Evolutionary conservation across 2,888 invertebrate species (phyloP).

Genomic region (Apocheima hispidaria): DNA sequence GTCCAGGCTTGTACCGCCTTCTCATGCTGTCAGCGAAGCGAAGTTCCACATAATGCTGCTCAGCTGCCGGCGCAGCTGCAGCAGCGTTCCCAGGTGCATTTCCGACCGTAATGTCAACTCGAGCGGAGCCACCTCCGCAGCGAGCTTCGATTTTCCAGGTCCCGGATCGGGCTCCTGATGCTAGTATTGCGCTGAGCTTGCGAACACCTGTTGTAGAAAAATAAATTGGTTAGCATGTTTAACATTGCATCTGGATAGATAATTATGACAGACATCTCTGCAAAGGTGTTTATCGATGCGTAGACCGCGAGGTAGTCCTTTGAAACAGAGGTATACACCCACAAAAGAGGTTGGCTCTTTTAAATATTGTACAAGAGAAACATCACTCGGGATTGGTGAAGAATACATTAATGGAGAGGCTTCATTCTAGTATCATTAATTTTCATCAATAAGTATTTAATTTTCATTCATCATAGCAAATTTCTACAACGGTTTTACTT

Average conservation of each 20-base stretch:
- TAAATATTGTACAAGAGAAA: no score
- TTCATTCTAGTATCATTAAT: no score
- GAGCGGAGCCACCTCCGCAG: constrained; percentile 84
- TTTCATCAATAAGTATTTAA: no score
- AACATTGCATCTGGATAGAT: background rate
- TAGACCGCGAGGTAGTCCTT: no score
- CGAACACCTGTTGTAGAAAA: constrained; percentile 82
- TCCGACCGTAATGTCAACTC: constrained; percentile 85
- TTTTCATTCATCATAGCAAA: no score
- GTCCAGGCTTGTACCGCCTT: constrained; percentile 88
- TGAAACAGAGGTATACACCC: no score
- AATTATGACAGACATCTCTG: no score
- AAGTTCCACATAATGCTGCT: constrained; percentile 89
- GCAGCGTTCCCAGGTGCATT: constrained; percentile 70
- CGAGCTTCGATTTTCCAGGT: constrained; percentile 85
- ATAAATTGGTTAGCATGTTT: background rate
- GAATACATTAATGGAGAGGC: no score
- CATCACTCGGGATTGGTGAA: no score
- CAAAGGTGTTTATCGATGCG: no score
- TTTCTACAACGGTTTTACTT: background rate
- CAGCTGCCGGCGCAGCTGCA: constrained; percentile 87
- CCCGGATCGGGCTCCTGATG: constrained; percentile 85
- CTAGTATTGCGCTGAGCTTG: constrained; percentile 84
- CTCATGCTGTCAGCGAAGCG: constrained; percentile 88
- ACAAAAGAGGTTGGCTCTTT: no score